phyloP scores from a whole-genome alignment of 2,888 invertebrate genomes.

The Hoplodrina blanda region DNA sequence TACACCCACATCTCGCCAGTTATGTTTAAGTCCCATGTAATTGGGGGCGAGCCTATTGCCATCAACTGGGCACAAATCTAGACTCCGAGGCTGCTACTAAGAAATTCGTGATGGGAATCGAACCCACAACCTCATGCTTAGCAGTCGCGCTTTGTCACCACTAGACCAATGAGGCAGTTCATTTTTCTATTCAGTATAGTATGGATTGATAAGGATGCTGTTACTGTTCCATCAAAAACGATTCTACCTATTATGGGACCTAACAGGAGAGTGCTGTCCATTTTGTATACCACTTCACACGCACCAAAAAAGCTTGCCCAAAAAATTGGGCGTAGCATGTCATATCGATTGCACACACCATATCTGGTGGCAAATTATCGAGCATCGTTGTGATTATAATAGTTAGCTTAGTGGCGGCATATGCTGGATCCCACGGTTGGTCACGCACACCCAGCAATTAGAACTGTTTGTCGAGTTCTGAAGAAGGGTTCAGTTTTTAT shows the following conservation, averaged over 20 bases:
- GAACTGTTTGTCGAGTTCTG: slow-evolving; percentile 43
- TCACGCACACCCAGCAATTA: slow-evolving; percentile 67
- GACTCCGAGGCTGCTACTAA: too few species aligned
- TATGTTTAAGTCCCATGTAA: too few species aligned
- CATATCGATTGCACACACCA: slow-evolving; percentile 64
- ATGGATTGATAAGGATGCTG: not conserved
- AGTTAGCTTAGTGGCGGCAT: slow-evolving; percentile 62
- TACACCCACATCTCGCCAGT: too few species aligned
- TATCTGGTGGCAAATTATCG: slow-evolving; percentile 66
- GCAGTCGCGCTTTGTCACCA: too few species aligned
- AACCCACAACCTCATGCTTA: too few species aligned
- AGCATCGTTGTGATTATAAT: slow-evolving; percentile 64
- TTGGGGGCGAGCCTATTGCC: too few species aligned
- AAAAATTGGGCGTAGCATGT: slow-evolving; percentile 48
- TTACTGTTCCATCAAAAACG: not conserved
- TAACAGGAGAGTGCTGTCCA: too few species aligned
- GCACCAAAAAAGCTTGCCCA: not conserved
- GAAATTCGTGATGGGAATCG: not conserved
- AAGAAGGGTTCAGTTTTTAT: slow-evolving; percentile 50
- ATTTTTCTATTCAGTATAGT: too few species aligned
- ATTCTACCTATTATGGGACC: too few species aligned
- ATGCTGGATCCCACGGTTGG: slow-evolving; percentile 70
- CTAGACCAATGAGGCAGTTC: too few species aligned
- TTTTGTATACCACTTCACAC: not conserved
- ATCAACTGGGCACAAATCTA: too few species aligned